Percentiles rank a stretch among this genome's conserved stretches.
Conservation (phyloP, 2,113 vertebrate genomes). For the Dascyllus trimaculatus region DNA sequence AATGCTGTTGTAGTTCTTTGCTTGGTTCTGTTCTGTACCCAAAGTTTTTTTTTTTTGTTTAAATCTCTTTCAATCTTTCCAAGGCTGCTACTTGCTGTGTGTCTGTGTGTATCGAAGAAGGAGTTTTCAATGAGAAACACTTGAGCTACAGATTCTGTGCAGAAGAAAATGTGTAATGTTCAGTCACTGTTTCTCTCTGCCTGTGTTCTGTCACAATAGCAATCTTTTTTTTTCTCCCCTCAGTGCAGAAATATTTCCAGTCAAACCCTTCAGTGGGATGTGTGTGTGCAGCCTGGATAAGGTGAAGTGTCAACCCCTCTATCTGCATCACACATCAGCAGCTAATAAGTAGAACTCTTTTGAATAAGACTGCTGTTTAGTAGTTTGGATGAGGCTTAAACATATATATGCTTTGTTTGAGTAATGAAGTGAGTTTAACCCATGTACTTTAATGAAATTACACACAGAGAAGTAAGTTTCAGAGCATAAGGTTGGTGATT, state of each 20-base stretch:
- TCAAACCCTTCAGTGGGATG: constrained; percentile 28
- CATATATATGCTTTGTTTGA: no score
- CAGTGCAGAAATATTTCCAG: constrained; percentile 27
- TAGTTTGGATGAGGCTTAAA: no score
- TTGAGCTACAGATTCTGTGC: constrained; percentile 43
- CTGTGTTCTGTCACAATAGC: constrained; percentile 14
- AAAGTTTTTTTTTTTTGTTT: no score
- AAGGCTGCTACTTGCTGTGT: constrained; percentile 14
- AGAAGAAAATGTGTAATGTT: constrained; percentile 46
- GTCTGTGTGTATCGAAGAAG: background rate
- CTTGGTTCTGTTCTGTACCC: no score
- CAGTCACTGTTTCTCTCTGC: constrained; percentile 22
- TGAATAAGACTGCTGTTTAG: no score
- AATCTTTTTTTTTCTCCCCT: background rate
- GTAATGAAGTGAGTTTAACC: no score
- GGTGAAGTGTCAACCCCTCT: constrained; percentile 33
- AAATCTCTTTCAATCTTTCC: background rate
- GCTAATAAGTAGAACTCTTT: background rate
- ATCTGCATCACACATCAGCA: constrained; percentile 1
- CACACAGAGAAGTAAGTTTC: no score
- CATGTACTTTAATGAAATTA: no score
- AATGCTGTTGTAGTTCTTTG: no score
- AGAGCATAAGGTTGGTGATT: no score
- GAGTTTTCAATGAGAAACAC: constrained; percentile 60
- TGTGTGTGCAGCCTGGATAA: background rate